Evolutionary conservation across 2,797 vertebrate genomes (phyloP), one percentile per base, ranked within the genome.

Genomic region (Rhinogobio ventralis): DNA sequence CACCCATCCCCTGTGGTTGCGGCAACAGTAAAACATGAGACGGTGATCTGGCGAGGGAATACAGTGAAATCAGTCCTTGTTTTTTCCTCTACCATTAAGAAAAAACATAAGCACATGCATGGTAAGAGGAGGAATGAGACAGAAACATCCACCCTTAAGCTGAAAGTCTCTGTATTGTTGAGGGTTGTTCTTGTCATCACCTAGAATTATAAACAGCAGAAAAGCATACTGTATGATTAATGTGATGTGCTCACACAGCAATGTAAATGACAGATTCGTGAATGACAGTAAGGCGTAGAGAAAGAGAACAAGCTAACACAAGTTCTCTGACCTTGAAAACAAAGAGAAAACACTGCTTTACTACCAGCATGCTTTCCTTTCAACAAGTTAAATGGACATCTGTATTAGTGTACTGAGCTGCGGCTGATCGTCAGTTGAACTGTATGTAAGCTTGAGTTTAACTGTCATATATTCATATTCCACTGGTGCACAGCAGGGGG

Each of bases 161-260:
- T 30, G 23, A 69, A 55, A 23, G 46, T 73, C 60, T 74, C 66
- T 75, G 69, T 86, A 74, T 88, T 86, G 55, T 87, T 80, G 49
- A 20, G 79, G 45, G 60, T 81, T 69, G 23, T 78, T n/a, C 55
- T 55, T 88, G 86, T 87, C 89, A 78, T 87, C 89, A 79, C 79
- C 73, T 30, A 33, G 81, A 62, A 82, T 78, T 73, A 68, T 76
- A 85, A 55, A 45, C 79, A 86, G 73, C 78, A 85, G 51, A 86
- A 71, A 45, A 79, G 83, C 49, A 82, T 62, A 51, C 68, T 69
- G 36, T 75, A 33, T 85, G 84, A 87, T 87, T 86, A 85, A 85
- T 88, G 87, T 57, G 46, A 55, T 57, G 28, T 33, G 78, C 75
- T 78, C 75, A 69, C 13, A 57, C n/a, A 30, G 67, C 76, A 68